Base-by-base conservation (phyloP, 2,113 vertebrate genomes). In the Corydoras maculifer region DNA sequence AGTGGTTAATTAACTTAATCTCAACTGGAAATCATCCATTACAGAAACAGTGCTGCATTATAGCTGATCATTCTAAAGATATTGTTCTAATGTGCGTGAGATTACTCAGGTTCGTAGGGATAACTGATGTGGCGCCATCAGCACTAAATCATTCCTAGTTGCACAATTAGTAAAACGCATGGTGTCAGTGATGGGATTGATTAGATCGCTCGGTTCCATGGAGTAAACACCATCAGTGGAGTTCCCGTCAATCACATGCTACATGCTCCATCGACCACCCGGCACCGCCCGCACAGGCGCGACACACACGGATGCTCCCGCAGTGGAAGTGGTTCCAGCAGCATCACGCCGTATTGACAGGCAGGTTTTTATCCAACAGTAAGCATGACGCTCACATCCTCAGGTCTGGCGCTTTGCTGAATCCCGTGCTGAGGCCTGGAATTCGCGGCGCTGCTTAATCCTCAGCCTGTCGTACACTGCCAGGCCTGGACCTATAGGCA, bases 301-400 rank as follows among this genome's bases (percentile, higher is more conserved):
- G 18, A 14, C 49, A 51, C 58, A 61, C 66, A 61, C 62, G 55
- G n/a, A n/a, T 58, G 32, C 29, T 68, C 74, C 54, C 64, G 8
- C 9, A 1, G 59, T 48, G 69, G 55, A 3, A 9, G 54, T n/a
- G 25, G 77, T 72, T 77, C 74, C 72, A 53, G 35, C 62, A 12
- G n/a, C 58, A 66, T 69, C 70, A 58, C 18, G 51, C 62, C 10
- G 43, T 74, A 75, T 77, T 68, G 77, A 77, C 75, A 77, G 51
- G 43, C 25, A 35, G 9, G 9, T 51, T 65, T 62, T 58, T 71
- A 43, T 54, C 58, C 69, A 54, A 11, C 62, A 14, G 54, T 13
- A 18, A 55, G 65, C 30, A 12, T 31, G 68, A 77, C 4, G 35
- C 13, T 58, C 8, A 25, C 66, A 62, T 15, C 57, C 49, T 29